Conservation (phyloP, 2,113 vertebrate genomes). For the Todiramphus chloris region DNA sequence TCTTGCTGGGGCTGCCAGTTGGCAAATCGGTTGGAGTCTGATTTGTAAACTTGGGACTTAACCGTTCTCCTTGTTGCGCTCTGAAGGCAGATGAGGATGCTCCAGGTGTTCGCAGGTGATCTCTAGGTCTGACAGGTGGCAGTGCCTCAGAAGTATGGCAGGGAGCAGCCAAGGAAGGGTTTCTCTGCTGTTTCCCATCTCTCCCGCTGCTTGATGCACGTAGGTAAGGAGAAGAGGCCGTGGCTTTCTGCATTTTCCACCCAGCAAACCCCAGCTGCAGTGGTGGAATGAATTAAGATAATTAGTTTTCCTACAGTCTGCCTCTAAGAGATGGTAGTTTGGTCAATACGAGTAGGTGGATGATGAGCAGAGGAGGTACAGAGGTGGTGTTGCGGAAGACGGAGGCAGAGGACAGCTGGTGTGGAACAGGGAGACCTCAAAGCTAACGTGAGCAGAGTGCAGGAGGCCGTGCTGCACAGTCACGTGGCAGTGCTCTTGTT, state of each 20-base stretch:
- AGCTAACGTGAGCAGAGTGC: fast-evolving
- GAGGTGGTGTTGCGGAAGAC: fast-evolving
- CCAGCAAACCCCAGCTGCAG: neutral
- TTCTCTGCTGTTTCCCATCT: fast-evolving
- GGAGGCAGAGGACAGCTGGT: neutral
- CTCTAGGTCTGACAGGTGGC: neutral
- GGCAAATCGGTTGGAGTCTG: no score
- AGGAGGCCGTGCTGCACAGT: fast-evolving
- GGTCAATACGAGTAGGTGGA: fast-evolving
- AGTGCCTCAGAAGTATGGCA: neutral
- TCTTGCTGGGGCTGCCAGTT: fast-evolving
- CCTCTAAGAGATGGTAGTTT: no score
- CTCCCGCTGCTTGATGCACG: neutral
- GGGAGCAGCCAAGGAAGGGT: neutral
- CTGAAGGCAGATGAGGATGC: neutral
- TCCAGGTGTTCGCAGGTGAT: neutral
- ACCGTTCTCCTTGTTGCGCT: fast-evolving
- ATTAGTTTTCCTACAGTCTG: neutral
- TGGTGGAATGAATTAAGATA: neutral
- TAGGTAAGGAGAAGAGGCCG: neutral
- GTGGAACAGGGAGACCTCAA: neutral
- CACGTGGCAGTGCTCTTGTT: fast-evolving
- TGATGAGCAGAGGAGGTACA: neutral
- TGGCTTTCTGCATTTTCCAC: neutral
- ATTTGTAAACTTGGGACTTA: neutral